These are phyloP conservation scores for Aldrovandia affinis DNA, from an alignment of 2,797 vertebrate genomes.

Conservation along the genomic window DNA sequence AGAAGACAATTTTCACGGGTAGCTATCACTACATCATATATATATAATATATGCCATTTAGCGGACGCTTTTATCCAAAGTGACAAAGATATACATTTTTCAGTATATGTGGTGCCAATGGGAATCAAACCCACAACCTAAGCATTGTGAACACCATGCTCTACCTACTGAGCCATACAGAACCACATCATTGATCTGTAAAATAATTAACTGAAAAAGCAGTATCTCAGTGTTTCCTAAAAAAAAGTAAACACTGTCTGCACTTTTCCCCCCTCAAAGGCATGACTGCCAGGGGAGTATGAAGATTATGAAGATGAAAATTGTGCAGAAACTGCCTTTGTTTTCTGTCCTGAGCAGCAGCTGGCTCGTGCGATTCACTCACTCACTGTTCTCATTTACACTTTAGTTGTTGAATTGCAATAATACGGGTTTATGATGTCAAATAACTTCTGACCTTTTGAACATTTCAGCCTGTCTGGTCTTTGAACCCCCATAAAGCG, in stretches of 20 bases:
- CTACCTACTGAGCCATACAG: no score
- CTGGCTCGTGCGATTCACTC: not conserved
- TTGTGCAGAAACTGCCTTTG: not conserved
- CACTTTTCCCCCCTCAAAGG: not conserved
- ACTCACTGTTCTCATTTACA: not conserved
- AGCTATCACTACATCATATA: no score
- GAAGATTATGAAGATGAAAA: not conserved
- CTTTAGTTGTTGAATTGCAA: not conserved
- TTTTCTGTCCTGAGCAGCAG: not conserved
- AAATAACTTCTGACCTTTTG: not conserved
- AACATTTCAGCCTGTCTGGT: not conserved
- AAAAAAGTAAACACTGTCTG: constrained; percentile 6
- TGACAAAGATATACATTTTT: no score
- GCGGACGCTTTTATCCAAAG: no score
- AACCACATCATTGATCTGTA: not conserved
- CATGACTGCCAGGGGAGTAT: not conserved
- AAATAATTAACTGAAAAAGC: not conserved
- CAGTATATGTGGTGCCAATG: no score
- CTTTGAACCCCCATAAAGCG: not conserved
- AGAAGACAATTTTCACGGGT: no score
- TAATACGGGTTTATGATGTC: constrained; percentile 10
- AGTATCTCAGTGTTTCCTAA: not conserved
- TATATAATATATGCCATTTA: no score
- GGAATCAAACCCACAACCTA: no score
- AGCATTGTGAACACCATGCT: no score